Percentiles rank a stretch among this genome's conserved stretches.
Evolutionary conservation across 2,797 vertebrate genomes (phyloP).

Genomic region (Apodemus agrarius): DNA sequence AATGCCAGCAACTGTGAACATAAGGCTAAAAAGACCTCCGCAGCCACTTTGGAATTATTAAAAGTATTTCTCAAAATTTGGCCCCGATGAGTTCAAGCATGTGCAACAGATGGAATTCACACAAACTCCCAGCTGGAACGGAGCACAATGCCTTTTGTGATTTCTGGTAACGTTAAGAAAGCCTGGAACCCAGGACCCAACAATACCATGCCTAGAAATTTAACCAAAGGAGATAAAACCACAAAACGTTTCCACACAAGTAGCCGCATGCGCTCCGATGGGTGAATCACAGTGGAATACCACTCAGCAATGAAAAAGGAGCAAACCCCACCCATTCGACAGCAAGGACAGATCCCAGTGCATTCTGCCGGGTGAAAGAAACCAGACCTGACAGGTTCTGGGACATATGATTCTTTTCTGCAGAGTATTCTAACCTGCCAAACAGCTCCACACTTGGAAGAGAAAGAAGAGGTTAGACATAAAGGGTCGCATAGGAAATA

Average conservation of each 20-base stretch:
- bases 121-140: not conserved
- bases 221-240: not conserved
- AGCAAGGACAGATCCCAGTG: not conserved
- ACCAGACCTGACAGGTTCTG: not conserved
- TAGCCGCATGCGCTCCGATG: not conserved
- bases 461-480: not conserved
- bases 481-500: not conserved
- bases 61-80: not conserved
- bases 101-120: not conserved
- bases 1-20: not conserved
- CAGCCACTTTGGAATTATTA: not conserved
- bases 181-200: not conserved
- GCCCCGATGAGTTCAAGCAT: not conserved
- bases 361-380: not conserved
- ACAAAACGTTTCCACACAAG: not conserved
- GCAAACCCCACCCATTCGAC: too few relatives aligned
- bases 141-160: not conserved
- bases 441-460: not conserved
- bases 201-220: not conserved
- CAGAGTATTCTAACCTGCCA: not conserved
- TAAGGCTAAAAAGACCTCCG: not conserved
- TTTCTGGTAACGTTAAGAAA: not conserved
- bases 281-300: fast-evolving
- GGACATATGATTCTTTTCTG: not conserved
- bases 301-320: not conserved